These are phyloP conservation scores for Dasysyrphus tricinctus DNA, from an alignment of 2,888 invertebrate species.

Conservation along the genomic window DNA sequence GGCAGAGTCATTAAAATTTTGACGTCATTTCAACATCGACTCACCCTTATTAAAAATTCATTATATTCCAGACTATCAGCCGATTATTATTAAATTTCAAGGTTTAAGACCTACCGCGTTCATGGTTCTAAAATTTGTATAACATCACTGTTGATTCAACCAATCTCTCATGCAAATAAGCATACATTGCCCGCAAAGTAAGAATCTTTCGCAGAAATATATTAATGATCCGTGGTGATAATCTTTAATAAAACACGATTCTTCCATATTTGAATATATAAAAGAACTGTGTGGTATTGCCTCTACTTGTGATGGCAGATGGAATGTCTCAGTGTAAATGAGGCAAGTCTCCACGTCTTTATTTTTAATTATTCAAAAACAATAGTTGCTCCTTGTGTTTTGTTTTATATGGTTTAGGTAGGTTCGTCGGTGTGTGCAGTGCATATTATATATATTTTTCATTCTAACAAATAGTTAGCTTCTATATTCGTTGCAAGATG, in stretches of 20 bases:
- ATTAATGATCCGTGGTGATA: conserved; percentile 73
- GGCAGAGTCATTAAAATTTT: too few relatives aligned
- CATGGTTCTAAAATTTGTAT: not conserved
- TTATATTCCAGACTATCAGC: too few relatives aligned
- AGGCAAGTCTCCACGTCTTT: conserved; percentile 58
- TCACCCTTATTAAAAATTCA: too few relatives aligned
- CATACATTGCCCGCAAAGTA: conserved; percentile 17
- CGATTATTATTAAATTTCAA: too few relatives aligned
- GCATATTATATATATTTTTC: conserved; percentile 1
- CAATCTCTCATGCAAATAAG: not conserved
- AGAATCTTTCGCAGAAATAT: conserved; percentile 70
- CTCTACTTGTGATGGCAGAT: conserved; percentile 4
- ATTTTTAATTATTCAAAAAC: conserved; percentile 66
- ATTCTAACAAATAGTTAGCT: conserved; percentile 27
- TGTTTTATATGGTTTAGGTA: not conserved
- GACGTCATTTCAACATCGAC: too few relatives aligned
- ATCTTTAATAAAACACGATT: conserved; percentile 68
- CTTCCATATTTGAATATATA: conserved; percentile 48
- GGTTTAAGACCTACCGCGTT: not conserved
- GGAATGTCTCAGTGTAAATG: conserved; percentile 57
- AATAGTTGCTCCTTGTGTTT: conserved; percentile 48
- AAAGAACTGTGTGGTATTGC: conserved; percentile 24
- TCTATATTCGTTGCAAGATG: conserved; percentile 26
- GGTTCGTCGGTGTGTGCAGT: not conserved
- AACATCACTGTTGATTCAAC: conserved; percentile 18